phyloP scores from a whole-genome alignment of 1,140 invertebrate genomes.

The Brachionus rubens region DNA sequence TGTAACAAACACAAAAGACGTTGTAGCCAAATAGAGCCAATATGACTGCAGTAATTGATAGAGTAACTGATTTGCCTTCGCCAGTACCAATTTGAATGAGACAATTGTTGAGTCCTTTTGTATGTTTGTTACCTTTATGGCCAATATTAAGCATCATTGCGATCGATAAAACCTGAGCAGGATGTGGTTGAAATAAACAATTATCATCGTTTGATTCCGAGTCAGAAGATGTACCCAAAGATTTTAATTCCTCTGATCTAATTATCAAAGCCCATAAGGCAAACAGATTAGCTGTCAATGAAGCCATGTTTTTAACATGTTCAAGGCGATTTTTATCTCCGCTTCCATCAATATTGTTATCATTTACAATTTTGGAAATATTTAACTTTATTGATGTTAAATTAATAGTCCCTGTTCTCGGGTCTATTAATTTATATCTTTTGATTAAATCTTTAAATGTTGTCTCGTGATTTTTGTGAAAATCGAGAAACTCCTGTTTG shows the following conservation, averaged over 20 bases:
- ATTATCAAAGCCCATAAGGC: not conserved
- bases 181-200: not conserved
- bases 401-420: no score
- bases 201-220: no score
- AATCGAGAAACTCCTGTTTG: no score
- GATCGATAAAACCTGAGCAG: not conserved
- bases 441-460: no score
- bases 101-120: not conserved
- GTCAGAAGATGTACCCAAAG: no score
- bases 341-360: no score
- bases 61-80: constrained; percentile 1
- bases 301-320: no score
- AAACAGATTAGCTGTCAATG: not conserved
- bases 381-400: no score
- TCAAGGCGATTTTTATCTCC: no score
- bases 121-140: not conserved
- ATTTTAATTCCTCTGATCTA: not conserved
- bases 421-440: no score
- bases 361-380: no score
- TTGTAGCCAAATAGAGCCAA: not conserved
- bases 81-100: constrained; percentile 9
- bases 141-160: not conserved
- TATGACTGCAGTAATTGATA: not conserved
- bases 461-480: no score
- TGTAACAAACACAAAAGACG: constrained; percentile 13